Percentiles rank a stretch among this genome's conserved stretches.
These are phyloP conservation scores for Saccostrea glomerata DNA, from an alignment of 1,140 invertebrate genomes.

Conservation along the genomic window DNA sequence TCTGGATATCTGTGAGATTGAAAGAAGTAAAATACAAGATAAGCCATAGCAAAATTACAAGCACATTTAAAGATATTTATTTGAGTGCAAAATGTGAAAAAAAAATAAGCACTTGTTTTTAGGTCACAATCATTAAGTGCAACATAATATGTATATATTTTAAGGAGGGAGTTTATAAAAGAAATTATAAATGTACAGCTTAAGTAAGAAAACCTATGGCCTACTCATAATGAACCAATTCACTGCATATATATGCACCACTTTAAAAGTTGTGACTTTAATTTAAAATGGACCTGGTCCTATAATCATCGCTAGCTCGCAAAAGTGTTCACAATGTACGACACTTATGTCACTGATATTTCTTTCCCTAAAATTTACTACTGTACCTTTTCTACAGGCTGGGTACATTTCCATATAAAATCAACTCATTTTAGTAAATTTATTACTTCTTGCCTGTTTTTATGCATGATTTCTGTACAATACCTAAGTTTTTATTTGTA, in stretches of 20 bases:
- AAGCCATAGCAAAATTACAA: conserved; percentile 2
- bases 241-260: not conserved
- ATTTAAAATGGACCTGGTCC: too few relatives aligned
- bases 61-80: not conserved
- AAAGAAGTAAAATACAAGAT: conserved; percentile 4
- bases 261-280: not conserved
- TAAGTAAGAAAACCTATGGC: too few relatives aligned
- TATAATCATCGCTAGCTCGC: too few relatives aligned
- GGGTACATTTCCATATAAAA: too few relatives aligned
- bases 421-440: too few relatives aligned
- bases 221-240: not conserved
- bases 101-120: not conserved
- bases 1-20: not conserved
- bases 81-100: not conserved
- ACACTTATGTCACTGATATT: too few relatives aligned
- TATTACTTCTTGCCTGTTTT: too few relatives aligned
- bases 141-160: not conserved
- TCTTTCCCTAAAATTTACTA: too few relatives aligned
- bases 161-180: not conserved
- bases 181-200: not conserved
- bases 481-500: too few relatives aligned
- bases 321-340: too few relatives aligned
- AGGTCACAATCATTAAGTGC: not conserved
- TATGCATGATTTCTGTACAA: too few relatives aligned
- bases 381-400: too few relatives aligned